Base-by-base conservation (phyloP, 2,113 vertebrate genomes). In the Chionomys nivalis region DNA sequence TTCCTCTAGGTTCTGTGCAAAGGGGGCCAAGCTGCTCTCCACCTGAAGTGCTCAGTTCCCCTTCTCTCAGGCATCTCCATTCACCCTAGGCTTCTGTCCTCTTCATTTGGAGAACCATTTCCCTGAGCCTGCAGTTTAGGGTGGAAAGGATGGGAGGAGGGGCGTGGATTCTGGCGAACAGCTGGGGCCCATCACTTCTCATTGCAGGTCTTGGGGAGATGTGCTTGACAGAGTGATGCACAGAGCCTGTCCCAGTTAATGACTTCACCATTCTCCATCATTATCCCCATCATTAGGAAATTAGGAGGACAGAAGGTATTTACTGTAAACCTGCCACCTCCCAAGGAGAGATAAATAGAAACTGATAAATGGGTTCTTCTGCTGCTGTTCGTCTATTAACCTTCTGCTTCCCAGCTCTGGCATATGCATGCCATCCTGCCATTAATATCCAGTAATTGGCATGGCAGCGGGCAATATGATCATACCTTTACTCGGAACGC, bases 231-330 rank as follows among this genome's bases (percentile, higher is more conserved):
- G 99, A 99, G 99, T 99, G 99, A 99, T 99, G 98, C 99, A 99
- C 99, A 99, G 99, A 99, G 99, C 99, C 99, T 99, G 99, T 99
- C 99, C 99, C 98, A 98, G 99, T 99, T 99, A 99, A 99, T 99
- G 99, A 99, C 99, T 99, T 99, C 99, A 97, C 99, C 99, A 99
- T 99, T 99, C 99, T 99, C 99, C 99, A 99, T 99, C 99, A 99
- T 99, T 99, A 99, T 99, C 99, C 98, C 99, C 99, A 99, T 99
- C 99, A 99, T 99, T 99, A 99, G 99, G 99, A 99, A 99, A 99
- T 99, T 99, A 99, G 99, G 98, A 99, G 99, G 99, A 99, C 99
- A 99, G 99, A 99, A 99, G 99, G 99, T 99, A 99, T 99, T 99
- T 99, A 99, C 99, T 99, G 99, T 99, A 99, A 99, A 99, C 99